phyloP scores from a whole-genome alignment of 2,113 vertebrate genomes.

The Cyphomyrus plagiostoma region DNA sequence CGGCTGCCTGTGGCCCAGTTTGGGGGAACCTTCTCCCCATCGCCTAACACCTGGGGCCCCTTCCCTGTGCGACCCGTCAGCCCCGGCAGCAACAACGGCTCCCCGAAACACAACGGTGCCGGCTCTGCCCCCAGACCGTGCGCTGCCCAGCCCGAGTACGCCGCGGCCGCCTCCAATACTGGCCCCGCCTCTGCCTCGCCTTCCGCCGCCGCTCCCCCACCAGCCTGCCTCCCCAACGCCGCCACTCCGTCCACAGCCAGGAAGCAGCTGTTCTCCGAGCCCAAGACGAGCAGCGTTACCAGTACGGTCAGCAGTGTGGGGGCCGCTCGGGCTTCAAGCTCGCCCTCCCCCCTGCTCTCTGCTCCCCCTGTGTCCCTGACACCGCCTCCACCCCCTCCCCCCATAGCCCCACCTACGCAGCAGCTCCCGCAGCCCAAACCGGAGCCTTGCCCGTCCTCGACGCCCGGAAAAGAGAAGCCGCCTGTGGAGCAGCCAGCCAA shows the following conservation, averaged over 20 bases:
- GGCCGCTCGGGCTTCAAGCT: constrained; percentile 56
- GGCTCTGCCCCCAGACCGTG: constrained; percentile 47
- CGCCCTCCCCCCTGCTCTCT: constrained; percentile 51
- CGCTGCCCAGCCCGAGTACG: constrained; percentile 33
- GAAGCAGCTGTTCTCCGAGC: constrained; percentile 87
- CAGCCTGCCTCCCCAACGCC: constrained; percentile 58
- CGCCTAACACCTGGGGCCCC: constrained; percentile 93
- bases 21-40: constrained; percentile 89
- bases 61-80: constrained; percentile 96
- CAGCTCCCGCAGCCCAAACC: constrained; percentile 66
- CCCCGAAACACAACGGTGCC: constrained; percentile 85
- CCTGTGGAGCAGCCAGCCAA: constrained; percentile 54
- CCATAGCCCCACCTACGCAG: constrained; percentile 56
- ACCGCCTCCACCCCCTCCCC: constrained; percentile 62
- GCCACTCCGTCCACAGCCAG: constrained; percentile 84
- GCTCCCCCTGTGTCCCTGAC: constrained; percentile 59
- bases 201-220: constrained; percentile 59
- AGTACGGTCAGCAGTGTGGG: constrained; percentile 65
- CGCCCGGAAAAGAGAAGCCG: constrained; percentile 73
- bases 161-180: constrained; percentile 13
- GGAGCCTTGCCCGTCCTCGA: constrained; percentile 62
- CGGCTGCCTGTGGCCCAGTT: constrained; percentile 96
- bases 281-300: constrained; percentile 68
- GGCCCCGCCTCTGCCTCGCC: constrained; percentile 60
- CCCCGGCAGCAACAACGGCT: constrained; percentile 86